Evolutionary conservation across 2,888 invertebrate species (phyloP).

Genomic region (Orthosia incerta): DNA sequence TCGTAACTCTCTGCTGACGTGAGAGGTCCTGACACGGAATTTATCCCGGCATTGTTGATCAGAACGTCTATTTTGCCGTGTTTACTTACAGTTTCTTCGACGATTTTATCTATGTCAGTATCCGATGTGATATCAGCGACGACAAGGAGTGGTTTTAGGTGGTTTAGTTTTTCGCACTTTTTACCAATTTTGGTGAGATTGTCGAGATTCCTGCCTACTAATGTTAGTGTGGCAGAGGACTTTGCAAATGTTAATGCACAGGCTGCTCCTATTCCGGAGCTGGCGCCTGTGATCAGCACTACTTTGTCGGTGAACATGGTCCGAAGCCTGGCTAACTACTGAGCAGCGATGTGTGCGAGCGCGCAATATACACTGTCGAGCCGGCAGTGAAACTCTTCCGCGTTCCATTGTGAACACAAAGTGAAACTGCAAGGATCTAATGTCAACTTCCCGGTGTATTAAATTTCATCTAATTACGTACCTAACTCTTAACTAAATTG

Average conservation of each 20-base stretch:
- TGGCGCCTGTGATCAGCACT: conserved; percentile 84
- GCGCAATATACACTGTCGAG: conserved; percentile 62
- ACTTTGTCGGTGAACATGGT: conserved; percentile 84
- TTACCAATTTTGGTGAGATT: conserved; percentile 77
- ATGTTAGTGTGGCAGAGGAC: conserved; percentile 74
- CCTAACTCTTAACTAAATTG: conserved; percentile 3
- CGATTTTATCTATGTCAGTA: conserved; percentile 75
- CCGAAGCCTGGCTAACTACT: conserved; percentile 57
- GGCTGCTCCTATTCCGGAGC: conserved; percentile 84
- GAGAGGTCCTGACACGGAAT: conserved; percentile 68
- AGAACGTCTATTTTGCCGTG: conserved; percentile 79
- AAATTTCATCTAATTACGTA: conserved; percentile 57
- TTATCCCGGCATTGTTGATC: conserved; percentile 83
- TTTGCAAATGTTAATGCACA: conserved; percentile 80
- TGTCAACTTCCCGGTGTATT: conserved; percentile 67
- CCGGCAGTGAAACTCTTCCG: conserved; percentile 67
- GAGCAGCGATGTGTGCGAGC: conserved; percentile 53
- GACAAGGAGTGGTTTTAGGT: conserved; percentile 75
- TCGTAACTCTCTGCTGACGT: conserved; percentile 77
- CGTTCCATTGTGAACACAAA: conserved; percentile 67
- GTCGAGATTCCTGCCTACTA: conserved; percentile 80
- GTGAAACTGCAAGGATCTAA: conserved; percentile 63
- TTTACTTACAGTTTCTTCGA: conserved; percentile 75
- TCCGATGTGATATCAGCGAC: conserved; percentile 80
- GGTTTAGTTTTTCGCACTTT: conserved; percentile 75